Percentiles rank a stretch among this genome's conserved stretches.
phyloP scores from a whole-genome alignment of 1,140 invertebrate species.

The Coelopa frigida region DNA sequence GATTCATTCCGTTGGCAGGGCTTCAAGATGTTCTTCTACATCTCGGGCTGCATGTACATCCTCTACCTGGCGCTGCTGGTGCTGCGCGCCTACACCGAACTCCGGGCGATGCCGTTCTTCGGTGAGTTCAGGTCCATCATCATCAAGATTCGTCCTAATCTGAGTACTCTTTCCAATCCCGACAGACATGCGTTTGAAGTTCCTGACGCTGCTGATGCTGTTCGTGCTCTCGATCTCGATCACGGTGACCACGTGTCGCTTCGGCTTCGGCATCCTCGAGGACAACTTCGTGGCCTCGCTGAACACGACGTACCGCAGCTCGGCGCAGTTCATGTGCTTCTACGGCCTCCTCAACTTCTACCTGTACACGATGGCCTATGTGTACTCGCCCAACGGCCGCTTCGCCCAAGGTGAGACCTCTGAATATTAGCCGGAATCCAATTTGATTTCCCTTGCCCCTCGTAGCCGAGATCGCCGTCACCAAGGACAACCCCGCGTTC shows the following conservation, averaged over 20 bases:
- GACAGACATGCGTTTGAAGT: slow-evolving; percentile 84
- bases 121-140: slow-evolving; percentile 57
- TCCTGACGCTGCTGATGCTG: slow-evolving; percentile 77
- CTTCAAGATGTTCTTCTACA: slow-evolving; percentile 83
- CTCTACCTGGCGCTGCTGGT: slow-evolving; percentile 78
- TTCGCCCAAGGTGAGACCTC: slow-evolving; percentile 66
- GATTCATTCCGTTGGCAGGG: slow-evolving; percentile 51
- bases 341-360: slow-evolving; percentile 95
- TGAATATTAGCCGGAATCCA: background rate
- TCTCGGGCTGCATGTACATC: slow-evolving; percentile 75
- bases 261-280: slow-evolving; percentile 81
- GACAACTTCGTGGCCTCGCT: slow-evolving; percentile 89
- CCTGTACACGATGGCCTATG: slow-evolving; percentile 87
- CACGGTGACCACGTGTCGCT: slow-evolving; percentile 70
- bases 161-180: background rate
- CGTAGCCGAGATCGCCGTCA: slow-evolving; percentile 73
- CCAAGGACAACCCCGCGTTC: slow-evolving; percentile 94
- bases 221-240: slow-evolving; percentile 75
- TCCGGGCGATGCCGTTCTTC: slow-evolving; percentile 94
- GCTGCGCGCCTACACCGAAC: slow-evolving; percentile 84
- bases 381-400: slow-evolving; percentile 80
- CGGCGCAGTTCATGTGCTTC: slow-evolving; percentile 89
- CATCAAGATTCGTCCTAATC: background rate
- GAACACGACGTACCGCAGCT: slow-evolving; percentile 79
- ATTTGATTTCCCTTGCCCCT: too few relatives aligned